Percentiles rank a stretch among this genome's conserved stretches.
Conservation (phyloP, 2,888 invertebrate genomes). For the Drosophila antonietae region DNA sequence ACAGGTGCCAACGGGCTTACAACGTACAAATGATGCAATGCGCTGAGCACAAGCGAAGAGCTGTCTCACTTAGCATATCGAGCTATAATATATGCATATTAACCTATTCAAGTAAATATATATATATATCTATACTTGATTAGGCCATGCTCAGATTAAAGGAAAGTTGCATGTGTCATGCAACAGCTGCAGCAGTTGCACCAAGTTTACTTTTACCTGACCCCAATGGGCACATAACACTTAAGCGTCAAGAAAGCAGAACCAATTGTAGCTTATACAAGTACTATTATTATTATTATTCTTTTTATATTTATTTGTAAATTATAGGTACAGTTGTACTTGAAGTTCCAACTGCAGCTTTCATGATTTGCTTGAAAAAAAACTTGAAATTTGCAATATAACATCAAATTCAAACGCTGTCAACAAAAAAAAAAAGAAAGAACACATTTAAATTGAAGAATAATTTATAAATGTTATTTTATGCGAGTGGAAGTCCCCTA, state of each 20-base stretch:
- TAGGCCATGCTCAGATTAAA: conserved; percentile 17
- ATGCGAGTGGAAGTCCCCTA: too few relatives aligned
- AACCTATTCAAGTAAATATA: not conserved
- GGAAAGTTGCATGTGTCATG: conserved; percentile 44
- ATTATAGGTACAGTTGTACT: conserved; percentile 25
- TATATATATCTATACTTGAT: not conserved
- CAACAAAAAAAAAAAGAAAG: too few relatives aligned
- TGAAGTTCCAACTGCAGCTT: conserved; percentile 32
- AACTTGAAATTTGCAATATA: not conserved
- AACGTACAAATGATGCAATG: conserved; percentile 15
- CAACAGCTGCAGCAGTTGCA: conserved; percentile 22
- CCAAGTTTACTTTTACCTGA: conserved; percentile 68
- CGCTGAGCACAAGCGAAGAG: conserved; percentile 18
- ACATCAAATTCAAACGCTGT: too few relatives aligned
- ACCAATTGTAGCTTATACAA: conserved; percentile 53
- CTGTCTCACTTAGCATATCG: conserved; percentile 20
- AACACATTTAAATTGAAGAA: too few relatives aligned
- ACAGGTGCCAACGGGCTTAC: conserved; percentile 43
- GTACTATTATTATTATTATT: conserved; percentile 6
- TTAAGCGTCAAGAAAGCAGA: conserved; percentile 66
- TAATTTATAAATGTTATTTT: too few relatives aligned
- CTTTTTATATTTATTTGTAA: not conserved
- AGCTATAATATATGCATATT: not conserved
- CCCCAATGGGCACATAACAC: conserved; percentile 56
- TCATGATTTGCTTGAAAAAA: conserved; percentile 15